These are phyloP conservation scores for Azemiops feae DNA, from an alignment of 2,113 vertebrate species.

Conservation along the genomic window DNA sequence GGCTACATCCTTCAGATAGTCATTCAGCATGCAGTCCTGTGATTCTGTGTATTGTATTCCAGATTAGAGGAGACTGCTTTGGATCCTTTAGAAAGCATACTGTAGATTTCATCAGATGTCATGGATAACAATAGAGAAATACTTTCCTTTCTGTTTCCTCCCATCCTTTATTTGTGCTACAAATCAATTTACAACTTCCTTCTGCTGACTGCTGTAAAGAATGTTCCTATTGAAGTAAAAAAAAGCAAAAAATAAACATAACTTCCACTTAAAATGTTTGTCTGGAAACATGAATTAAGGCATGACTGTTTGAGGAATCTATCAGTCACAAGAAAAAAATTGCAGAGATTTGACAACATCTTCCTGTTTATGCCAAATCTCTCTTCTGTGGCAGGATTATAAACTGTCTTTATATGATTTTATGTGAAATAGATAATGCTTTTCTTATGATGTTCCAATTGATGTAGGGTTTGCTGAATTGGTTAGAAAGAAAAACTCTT, in stretches of 20 bases:
- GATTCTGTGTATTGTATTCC: neutral
- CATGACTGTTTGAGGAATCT: neutral
- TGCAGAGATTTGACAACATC: neutral
- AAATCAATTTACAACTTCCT: conserved; percentile 3
- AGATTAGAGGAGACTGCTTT: neutral
- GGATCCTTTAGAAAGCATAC: neutral
- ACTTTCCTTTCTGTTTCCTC: neutral
- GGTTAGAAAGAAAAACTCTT: neutral
- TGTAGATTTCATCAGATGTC: neutral
- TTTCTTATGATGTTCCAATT: neutral
- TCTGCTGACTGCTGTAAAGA: neutral
- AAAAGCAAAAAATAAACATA: neutral
- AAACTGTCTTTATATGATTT: conserved; percentile 13
- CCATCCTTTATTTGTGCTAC: neutral
- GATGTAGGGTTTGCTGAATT: neutral
- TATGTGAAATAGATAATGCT: neutral
- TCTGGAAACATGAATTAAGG: neutral
- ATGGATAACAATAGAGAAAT: neutral
- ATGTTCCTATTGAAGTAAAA: neutral
- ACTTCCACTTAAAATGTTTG: neutral
- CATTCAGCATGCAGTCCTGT: neutral
- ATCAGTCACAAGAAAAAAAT: neutral
- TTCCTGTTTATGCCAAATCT: neutral
- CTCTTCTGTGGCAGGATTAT: neutral
- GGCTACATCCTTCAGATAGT: neutral